Conservation (phyloP, 2,888 invertebrate genomes). For the Dolomedes plantarius region DNA sequence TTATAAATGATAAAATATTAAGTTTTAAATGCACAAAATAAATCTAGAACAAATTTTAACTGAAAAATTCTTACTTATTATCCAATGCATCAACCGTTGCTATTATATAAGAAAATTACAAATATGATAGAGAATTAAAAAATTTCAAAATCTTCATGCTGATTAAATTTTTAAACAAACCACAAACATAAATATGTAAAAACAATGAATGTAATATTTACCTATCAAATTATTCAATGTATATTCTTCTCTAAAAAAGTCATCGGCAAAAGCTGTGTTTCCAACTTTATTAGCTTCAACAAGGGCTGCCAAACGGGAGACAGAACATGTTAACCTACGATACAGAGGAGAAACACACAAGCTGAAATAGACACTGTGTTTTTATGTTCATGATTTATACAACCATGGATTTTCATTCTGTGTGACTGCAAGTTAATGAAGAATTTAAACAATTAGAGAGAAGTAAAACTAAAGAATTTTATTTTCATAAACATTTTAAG, state of each 20-base stretch:
- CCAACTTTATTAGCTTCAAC: conserved; percentile 82
- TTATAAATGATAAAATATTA: background rate
- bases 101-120: background rate
- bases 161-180: too few relatives aligned
- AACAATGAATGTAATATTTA: conserved; percentile 68
- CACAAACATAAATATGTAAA: too few relatives aligned
- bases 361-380: conserved; percentile 67
- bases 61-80: background rate
- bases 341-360: conserved; percentile 63
- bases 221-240: conserved; percentile 89
- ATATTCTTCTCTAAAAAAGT: conserved; percentile 92
- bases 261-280: conserved; percentile 80
- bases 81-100: background rate
- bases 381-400: background rate
- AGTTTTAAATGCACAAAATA: background rate
- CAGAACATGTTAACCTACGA: conserved; percentile 69
- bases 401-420: background rate
- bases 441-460: too few relatives aligned
- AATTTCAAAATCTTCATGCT: too few relatives aligned
- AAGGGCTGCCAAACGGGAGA: conserved; percentile 78
- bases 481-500: too few relatives aligned
- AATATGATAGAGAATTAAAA: background rate
- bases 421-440: background rate
- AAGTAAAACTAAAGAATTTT: too few relatives aligned
- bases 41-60: background rate